Evolutionary conservation across 2,797 vertebrate species (phyloP), one percentile per base, ranked within the genome.

Genomic region (Xiphorhynchus erythropygius): DNA sequence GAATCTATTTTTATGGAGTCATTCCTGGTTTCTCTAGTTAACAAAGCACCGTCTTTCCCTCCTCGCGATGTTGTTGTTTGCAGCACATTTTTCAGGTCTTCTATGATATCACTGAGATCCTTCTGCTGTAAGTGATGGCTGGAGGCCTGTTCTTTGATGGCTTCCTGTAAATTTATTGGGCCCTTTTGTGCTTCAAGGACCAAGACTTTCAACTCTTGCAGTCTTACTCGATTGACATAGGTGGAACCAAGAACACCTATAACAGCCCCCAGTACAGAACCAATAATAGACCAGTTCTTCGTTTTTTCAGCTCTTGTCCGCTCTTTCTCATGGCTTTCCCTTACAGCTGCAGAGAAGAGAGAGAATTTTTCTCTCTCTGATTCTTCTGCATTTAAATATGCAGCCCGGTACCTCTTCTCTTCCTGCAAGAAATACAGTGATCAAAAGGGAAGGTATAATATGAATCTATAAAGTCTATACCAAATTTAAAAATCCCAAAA

Each of bases 231-330:
- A 96, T 99, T 99, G 89, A 99, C 75, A 3, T 99, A 99, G 2
- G 99, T 99, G 5, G 99, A 99, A 33, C 99, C 99, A 96, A 99
- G 98, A 94, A 99, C 99, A 8, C 99, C 99, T 9, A 99, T 99
- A 89, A 99, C 55, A 15, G 99, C 98, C 11, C 99, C 99, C 18
- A 99, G 97, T 25, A 99, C 98, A 0, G 99, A 99, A 59, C 99
- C 99, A 3, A 99, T 98, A 92, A 99, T 78, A 42, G 99, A 99
- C 99, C 99, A 99, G 98, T 99, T 99, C 97, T 99, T 99, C 12
- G 99, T 99, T 64, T 99, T 98, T 75, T 99, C 99, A 0, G 99
- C 99, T 94, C 99, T 98, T 1, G 99, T 96, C 27, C 99, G 98
- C 93, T 99, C 99, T 93, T 99, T 99, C 90, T 99, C 99, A 1